Conservation (phyloP, 1,140 invertebrate species). For the Arion vulgaris region DNA sequence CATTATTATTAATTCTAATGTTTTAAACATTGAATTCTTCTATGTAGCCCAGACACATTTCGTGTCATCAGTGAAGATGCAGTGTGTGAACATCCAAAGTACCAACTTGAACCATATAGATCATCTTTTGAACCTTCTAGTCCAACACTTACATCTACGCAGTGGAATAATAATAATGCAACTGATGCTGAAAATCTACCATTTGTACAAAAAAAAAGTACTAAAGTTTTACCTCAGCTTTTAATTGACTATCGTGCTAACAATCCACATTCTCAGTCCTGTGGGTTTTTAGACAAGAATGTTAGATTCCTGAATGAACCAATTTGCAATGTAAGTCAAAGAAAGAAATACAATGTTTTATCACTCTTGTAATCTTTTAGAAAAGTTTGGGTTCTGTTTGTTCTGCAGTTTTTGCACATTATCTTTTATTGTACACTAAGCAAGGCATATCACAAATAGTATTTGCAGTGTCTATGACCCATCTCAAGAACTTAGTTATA, state of each 20-base stretch:
- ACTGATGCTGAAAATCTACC: constrained; percentile 46
- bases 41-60: constrained; percentile 67
- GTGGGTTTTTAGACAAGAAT: constrained; percentile 65
- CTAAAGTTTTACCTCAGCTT: constrained; percentile 52
- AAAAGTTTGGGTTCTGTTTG: too few species aligned
- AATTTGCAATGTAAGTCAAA: constrained; percentile 57
- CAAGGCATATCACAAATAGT: too few species aligned
- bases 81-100: constrained; percentile 52
- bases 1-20: neutral
- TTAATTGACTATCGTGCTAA: constrained; percentile 62
- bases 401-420: too few species aligned
- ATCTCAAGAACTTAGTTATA: too few species aligned
- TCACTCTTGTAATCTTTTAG: neutral
- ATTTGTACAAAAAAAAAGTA: constrained; percentile 47
- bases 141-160: constrained; percentile 34
- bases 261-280: constrained; percentile 59
- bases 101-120: constrained; percentile 30
- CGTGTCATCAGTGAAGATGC: constrained; percentile 66
- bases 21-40: constrained; percentile 23
- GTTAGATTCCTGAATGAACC: constrained; percentile 66
- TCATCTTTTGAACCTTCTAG: constrained; percentile 49
- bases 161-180: neutral
- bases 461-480: too few species aligned
- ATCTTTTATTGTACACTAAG: too few species aligned
- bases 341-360: neutral